Evolutionary conservation across 2,113 vertebrate species (phyloP), one percentile per base, ranked within the genome.

Genomic region (Ophiodon elongatus): DNA sequence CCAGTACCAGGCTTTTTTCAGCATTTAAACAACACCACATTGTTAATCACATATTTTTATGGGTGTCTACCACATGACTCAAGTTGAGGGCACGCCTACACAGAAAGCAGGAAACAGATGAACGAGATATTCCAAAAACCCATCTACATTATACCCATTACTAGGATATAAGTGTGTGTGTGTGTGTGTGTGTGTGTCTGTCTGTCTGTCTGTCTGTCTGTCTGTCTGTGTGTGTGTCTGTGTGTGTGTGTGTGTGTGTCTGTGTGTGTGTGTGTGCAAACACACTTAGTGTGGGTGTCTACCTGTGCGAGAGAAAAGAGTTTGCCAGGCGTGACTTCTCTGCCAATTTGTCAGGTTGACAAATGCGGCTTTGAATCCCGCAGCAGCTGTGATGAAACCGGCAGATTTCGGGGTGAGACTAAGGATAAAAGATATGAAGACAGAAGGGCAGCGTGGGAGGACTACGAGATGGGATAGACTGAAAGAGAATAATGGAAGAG

Each of bases 401-500:
- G 17, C 76, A 23, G 63, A 83, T 85, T 69, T 84, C 25, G 50
- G 63, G 45, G 1, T 45, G 78, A 69, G 63, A 66, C 57, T 62
- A 7, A 62, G 25, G 64, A 86, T 78, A 27, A 76, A 85, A 84
- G 29, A 75, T 50, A 67, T 56, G 54, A 73, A 73, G 39, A 64
- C 50, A 72, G 73, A 76, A 64, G 41, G 33, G 13, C n/a, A 62
- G 65, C 35, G 59, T 72, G 74, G n/a, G 79, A 79, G 65, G 43
- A 70, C 59, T 41, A 31, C 52, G 68, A 60, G 47, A 56, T 41
- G 57, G 43, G 60, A 52, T 7, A 41, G 35, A 64, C 57, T 74
- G 39, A 82, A 65, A 73, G 45, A 41, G 71, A 84, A 80, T 79
- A 76, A 84, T 67, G 47, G 35, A 69, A n/a, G 43, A 77, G 45